These are phyloP conservation scores for Ectemnius lituratus DNA, from an alignment of 2,888 invertebrate species.

Conservation along the genomic window DNA sequence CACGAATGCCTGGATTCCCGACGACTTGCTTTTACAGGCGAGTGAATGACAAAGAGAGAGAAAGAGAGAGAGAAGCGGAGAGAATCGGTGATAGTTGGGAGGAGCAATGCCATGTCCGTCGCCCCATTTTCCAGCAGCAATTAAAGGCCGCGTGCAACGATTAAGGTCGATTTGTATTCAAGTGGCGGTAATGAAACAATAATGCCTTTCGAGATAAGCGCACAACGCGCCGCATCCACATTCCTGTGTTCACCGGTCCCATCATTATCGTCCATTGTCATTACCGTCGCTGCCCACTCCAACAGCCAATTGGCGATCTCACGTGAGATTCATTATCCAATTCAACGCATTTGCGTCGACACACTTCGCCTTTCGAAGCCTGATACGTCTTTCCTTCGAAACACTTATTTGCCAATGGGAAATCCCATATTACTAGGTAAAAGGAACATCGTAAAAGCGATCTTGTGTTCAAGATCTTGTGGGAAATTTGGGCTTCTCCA, in stretches of 20 bases:
- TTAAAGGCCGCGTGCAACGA: slow-evolving; percentile 40
- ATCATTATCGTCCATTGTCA: slow-evolving; percentile 46
- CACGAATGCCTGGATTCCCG: too few species aligned
- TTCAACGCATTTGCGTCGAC: slow-evolving; percentile 31
- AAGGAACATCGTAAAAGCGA: too few species aligned
- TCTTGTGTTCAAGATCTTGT: too few species aligned
- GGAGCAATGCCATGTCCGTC: background rate
- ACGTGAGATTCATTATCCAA: slow-evolving; percentile 60
- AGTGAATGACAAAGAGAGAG: too few species aligned
- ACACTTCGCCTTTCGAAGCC: slow-evolving; percentile 15
- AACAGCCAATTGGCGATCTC: slow-evolving; percentile 31
- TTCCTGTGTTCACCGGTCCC: slow-evolving; percentile 25
- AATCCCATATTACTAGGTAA: too few species aligned
- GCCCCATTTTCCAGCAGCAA: slow-evolving; percentile 39
- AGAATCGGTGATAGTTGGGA: too few species aligned
- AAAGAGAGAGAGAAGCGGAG: too few species aligned
- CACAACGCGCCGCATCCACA: slow-evolving; percentile 16
- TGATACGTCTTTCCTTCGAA: too few species aligned
- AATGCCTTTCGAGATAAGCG: slow-evolving; percentile 48
- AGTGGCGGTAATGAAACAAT: slow-evolving; percentile 54
- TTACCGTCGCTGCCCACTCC: slow-evolving; percentile 33
- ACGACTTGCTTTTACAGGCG: too few species aligned
- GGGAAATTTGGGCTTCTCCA: too few species aligned
- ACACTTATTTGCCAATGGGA: too few species aligned
- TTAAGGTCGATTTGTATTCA: slow-evolving; percentile 51